phyloP scores from a whole-genome alignment of 92 coral and sea anemone species.

The Zoanthus solanderi region DNA sequence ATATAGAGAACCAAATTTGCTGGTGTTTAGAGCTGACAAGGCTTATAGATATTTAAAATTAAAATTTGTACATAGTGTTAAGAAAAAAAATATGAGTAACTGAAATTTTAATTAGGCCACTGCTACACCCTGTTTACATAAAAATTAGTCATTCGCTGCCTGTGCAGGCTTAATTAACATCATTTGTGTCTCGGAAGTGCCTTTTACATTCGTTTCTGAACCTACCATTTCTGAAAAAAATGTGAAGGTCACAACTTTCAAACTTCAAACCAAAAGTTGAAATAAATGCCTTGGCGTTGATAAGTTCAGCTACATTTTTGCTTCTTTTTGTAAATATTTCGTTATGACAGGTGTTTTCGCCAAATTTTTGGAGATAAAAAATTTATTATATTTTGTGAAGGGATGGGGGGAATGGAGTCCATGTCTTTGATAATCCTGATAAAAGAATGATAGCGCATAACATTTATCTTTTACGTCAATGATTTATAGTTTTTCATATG shows the following conservation, averaged over 20 bases:
- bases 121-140: conserved; percentile 19
- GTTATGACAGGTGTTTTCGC: neutral
- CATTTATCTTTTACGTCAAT: neutral
- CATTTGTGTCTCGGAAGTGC: conserved; percentile 69
- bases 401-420: neutral
- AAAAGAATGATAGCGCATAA: neutral
- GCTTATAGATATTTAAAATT: neutral
- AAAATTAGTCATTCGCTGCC: conserved; percentile 60
- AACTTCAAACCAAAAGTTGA: neutral
- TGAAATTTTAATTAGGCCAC: conserved; percentile 7
- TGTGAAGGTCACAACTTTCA: no score
- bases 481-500: conserved; percentile 8
- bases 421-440: neutral
- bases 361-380: neutral
- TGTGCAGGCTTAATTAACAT: conserved; percentile 57
- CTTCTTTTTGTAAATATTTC: neutral
- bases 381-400: neutral
- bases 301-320: neutral
- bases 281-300: neutral
- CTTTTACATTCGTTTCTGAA: conserved; percentile 73
- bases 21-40: neutral
- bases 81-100: neutral
- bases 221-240: neutral
- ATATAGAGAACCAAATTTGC: neutral
- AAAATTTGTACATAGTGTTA: neutral